Percentiles rank a stretch among this genome's conserved stretches.
phyloP scores from a whole-genome alignment of 2,888 invertebrate genomes.

The Sialis fuliginosa region DNA sequence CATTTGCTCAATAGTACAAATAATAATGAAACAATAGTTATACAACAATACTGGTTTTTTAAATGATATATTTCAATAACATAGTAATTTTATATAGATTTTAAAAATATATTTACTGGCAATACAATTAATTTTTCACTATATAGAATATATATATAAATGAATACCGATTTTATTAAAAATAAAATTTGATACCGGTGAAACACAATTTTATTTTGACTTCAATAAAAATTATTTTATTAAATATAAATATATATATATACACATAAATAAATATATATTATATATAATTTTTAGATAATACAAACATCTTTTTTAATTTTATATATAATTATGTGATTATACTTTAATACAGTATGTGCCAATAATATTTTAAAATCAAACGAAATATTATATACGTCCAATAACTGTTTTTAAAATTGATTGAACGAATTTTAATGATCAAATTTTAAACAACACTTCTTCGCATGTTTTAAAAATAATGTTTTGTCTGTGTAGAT shows the following conservation, averaged over 20 bases:
- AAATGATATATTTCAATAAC: constrained; percentile 2
- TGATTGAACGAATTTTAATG: too few species aligned
- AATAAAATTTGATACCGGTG: too few species aligned
- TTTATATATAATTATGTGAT: too few species aligned
- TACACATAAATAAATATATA: too few species aligned
- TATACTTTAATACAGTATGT: not conserved
- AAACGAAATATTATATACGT: constrained; percentile 4
- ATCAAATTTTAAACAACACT: too few species aligned
- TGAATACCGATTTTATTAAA: constrained; percentile 2
- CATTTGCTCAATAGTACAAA: constrained; percentile 7
- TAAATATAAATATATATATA: too few species aligned
- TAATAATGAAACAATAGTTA: constrained; percentile 6
- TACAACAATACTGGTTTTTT: constrained; percentile 6
- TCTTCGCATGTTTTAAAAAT: too few species aligned
- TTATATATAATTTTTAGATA: too few species aligned
- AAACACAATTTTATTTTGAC: too few species aligned
- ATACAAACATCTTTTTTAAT: too few species aligned
- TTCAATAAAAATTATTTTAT: too few species aligned
- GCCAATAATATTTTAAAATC: constrained; percentile 4
- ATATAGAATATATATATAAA: not conserved
- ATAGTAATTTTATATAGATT: constrained; percentile 5
- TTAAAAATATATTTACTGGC: constrained; percentile 3
- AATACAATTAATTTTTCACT: constrained; percentile 3
- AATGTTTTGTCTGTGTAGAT: too few species aligned
- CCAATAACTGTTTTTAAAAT: not conserved